phyloP scores from a whole-genome alignment of 2,888 invertebrate species.

The Macaria notata region DNA sequence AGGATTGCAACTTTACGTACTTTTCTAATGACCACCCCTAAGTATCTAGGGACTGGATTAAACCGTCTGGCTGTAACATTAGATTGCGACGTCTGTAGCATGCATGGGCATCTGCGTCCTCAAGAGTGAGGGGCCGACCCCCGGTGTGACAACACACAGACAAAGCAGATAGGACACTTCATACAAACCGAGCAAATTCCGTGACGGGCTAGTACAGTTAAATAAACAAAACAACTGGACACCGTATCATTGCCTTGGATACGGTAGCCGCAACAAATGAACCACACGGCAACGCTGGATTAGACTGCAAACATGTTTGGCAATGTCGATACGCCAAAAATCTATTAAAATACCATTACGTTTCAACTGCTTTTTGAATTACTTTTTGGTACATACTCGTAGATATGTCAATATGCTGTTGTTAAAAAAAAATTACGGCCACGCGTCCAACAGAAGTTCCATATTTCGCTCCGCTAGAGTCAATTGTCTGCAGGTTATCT shows the following conservation, averaged over 20 bases:
- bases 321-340: background rate
- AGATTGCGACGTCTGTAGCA: slow-evolving; percentile 28
- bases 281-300: slow-evolving; percentile 5
- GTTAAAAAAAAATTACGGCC: too few species aligned
- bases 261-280: slow-evolving; percentile 6
- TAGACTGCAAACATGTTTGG: slow-evolving; percentile 7
- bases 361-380: too few species aligned
- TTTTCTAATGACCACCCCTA: slow-evolving; percentile 34
- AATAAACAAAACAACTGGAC: slow-evolving; percentile 1
- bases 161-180: slow-evolving; percentile 8
- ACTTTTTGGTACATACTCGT: too few species aligned
- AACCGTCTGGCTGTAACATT: slow-evolving; percentile 31
- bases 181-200: background rate
- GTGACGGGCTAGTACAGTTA: slow-evolving; percentile 3
- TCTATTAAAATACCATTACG: too few species aligned
- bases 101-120: slow-evolving; percentile 72
- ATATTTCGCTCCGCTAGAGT: background rate
- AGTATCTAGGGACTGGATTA: slow-evolving; percentile 49
- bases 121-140: slow-evolving; percentile 57
- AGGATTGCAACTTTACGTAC: slow-evolving; percentile 29
- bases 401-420: too few species aligned
- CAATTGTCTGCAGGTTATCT: slow-evolving; percentile 26
- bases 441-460: too few species aligned
- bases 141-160: slow-evolving; percentile 28
- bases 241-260: background rate